Percentiles rank a stretch among this genome's conserved stretches.
These are phyloP conservation scores for Acropora tenuis DNA, from an alignment of 64 coral and sea anemone species.

Conservation along the genomic window DNA sequence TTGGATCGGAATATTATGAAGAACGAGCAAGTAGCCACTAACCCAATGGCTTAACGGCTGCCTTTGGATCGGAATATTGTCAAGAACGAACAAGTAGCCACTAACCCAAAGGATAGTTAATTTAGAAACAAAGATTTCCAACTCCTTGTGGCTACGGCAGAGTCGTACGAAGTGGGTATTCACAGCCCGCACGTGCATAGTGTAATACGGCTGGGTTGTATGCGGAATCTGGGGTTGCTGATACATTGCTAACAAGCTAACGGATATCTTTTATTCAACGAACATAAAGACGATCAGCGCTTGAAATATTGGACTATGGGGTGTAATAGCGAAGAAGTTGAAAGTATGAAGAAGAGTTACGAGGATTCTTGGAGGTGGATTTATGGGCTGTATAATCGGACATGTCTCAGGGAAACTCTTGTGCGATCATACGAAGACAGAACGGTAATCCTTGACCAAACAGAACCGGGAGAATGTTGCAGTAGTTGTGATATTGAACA, in stretches of 20 bases:
- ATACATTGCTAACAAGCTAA: slow-evolving; percentile 11
- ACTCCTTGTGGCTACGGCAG: slow-evolving; percentile 35
- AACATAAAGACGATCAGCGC: slow-evolving; percentile 55
- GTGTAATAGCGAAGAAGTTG: not conserved
- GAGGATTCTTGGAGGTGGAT: slow-evolving; percentile 58
- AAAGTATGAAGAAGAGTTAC: slow-evolving; percentile 12
- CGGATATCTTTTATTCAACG: slow-evolving; percentile 29
- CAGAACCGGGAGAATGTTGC: not conserved
- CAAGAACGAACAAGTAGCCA: too few relatives aligned
- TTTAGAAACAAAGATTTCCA: slow-evolving; percentile 17
- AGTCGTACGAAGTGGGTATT: slow-evolving; percentile 59
- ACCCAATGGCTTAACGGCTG: too few relatives aligned
- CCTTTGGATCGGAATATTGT: too few relatives aligned
- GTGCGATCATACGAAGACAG: not conserved
- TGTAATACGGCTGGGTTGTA: slow-evolving; percentile 45
- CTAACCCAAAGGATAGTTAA: not conserved
- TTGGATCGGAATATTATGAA: too few relatives aligned
- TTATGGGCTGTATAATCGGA: slow-evolving; percentile 6
- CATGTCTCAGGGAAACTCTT: not conserved
- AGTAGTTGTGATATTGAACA: slow-evolving; percentile 12
- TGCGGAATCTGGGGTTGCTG: slow-evolving; percentile 24
- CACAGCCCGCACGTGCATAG: slow-evolving; percentile 63
- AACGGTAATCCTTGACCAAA: not conserved
- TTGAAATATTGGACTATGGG: slow-evolving; percentile 19
- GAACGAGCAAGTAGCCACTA: too few relatives aligned